phyloP scores from a whole-genome alignment of 1,140 invertebrate genomes.

The Neodiprion lecontei region DNA sequence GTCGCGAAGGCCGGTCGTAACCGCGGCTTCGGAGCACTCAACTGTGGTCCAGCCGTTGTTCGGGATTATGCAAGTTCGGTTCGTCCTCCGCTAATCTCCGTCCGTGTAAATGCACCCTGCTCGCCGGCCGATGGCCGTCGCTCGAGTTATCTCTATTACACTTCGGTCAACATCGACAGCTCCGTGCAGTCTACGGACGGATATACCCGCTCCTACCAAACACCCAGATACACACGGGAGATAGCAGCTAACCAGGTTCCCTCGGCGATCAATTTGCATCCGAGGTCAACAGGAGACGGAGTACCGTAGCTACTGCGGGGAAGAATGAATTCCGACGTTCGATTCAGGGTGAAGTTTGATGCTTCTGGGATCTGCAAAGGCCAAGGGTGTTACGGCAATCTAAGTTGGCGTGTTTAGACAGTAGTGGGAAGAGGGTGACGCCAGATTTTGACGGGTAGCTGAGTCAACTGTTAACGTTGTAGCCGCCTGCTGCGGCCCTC shows the following conservation, averaged over 20 bases:
- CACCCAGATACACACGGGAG: no score
- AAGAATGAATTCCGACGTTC: no score
- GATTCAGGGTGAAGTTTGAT: no score
- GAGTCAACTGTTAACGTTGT: slow-evolving; percentile 47
- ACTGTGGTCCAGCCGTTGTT: background rate
- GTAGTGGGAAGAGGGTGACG: slow-evolving; percentile 37
- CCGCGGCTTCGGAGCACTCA: slow-evolving; percentile 1
- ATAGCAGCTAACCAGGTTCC: no score
- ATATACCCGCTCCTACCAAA: background rate
- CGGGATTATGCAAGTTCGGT: background rate
- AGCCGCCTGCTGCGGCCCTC: slow-evolving; percentile 30
- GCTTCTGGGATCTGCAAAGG: no score
- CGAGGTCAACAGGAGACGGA: no score
- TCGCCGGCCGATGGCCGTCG: background rate
- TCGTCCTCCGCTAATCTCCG: slow-evolving; percentile 1
- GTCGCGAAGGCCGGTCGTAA: background rate
- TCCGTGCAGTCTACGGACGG: background rate
- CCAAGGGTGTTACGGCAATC: slow-evolving; percentile 42
- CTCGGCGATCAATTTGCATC: no score
- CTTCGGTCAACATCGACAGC: slow-evolving; percentile 2
- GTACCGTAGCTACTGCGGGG: no score
- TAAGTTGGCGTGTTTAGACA: slow-evolving; percentile 53
- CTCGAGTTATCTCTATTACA: background rate
- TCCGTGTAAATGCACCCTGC: slow-evolving; percentile 2
- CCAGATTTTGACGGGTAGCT: slow-evolving; percentile 46